A percentile compares a stretch with the other conserved stretches of the same genome.
Evolutionary conservation across 2,888 invertebrate species (phyloP).

Genomic region (Lycaena phlaeas): DNA sequence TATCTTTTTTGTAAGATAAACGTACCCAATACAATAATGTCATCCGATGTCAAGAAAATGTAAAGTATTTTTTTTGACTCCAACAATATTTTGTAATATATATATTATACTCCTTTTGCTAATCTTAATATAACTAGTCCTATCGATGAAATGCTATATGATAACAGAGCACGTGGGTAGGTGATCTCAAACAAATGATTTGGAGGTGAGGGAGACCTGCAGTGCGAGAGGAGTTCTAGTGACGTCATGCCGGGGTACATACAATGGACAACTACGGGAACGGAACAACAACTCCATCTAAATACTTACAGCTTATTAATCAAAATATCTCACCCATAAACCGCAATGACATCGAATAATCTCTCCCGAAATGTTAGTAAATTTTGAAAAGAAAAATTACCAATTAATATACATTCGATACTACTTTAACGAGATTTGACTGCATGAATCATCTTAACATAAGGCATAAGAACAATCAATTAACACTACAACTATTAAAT

Average conservation of each 20-base stretch:
- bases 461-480: conserved; percentile 24
- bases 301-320: conserved; percentile 43
- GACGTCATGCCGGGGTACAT: conserved; percentile 31
- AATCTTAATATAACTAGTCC: too few species aligned
- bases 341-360: conserved; percentile 27
- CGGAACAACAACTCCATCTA: conserved; percentile 43
- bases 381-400: conserved; percentile 26
- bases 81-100: too few species aligned
- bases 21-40: too few species aligned
- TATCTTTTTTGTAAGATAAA: too few species aligned
- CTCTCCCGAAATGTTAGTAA: conserved; percentile 35
- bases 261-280: conserved; percentile 42
- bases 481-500: conserved; percentile 26
- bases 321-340: conserved; percentile 16
- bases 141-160: neutral
- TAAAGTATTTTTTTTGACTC: too few species aligned
- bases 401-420: conserved; percentile 26
- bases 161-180: neutral
- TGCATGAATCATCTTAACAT: conserved; percentile 58
- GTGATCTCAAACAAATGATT: neutral
- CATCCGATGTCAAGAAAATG: too few species aligned
- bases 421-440: conserved; percentile 77
- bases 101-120: too few species aligned
- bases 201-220: neutral
- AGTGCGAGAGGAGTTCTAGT: conserved; percentile 5